Evolutionary conservation across 2,113 vertebrate genomes (phyloP).

Genomic region (Egretta garzetta): DNA sequence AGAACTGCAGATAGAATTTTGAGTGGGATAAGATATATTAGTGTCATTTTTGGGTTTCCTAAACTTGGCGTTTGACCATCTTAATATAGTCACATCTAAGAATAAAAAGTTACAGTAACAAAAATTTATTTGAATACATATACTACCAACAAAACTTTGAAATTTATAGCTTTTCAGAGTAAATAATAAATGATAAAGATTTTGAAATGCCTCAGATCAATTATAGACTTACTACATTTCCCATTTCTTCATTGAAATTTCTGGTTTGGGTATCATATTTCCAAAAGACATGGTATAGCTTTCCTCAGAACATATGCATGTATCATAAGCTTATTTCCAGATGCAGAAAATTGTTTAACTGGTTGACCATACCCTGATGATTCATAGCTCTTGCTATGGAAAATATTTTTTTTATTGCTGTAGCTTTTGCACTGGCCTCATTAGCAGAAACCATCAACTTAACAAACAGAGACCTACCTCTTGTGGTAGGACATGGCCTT

Average conservation of each 20-base stretch:
- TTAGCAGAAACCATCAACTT: neutral
- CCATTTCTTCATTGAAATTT: neutral
- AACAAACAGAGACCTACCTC: neutral
- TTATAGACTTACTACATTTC: neutral
- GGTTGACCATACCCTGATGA: neutral
- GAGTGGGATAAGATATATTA: neutral
- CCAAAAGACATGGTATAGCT: neutral
- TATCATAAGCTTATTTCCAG: neutral
- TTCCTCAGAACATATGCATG: neutral
- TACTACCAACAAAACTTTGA: neutral
- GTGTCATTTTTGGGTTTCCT: neutral
- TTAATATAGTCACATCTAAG: neutral
- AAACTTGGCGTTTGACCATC: neutral
- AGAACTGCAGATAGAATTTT: neutral
- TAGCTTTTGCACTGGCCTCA: neutral
- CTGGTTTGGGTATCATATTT: neutral
- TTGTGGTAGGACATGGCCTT: neutral
- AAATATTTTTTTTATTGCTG: neutral
- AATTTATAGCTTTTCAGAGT: neutral
- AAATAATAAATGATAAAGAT: neutral
- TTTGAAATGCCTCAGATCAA: neutral
- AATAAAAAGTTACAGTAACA: neutral
- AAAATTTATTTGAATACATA: neutral
- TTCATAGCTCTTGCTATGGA: neutral
- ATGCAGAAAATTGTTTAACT: neutral